Evolutionary conservation across 2,797 vertebrate genomes (phyloP), one percentile per base, ranked within the genome.

Genomic region (Gallinago stenura): DNA sequence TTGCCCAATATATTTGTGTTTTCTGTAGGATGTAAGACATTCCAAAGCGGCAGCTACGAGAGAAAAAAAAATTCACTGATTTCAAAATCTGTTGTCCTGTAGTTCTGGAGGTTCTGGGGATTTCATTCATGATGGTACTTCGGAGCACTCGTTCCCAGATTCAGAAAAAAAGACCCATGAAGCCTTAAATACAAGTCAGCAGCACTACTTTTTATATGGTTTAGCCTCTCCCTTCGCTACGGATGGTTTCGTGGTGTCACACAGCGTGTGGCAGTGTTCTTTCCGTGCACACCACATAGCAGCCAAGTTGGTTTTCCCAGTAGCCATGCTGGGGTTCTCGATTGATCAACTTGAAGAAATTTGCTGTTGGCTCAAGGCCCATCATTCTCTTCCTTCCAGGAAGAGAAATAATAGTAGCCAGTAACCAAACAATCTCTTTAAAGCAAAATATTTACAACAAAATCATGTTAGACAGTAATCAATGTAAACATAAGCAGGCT

Each of bases 371-470:
- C 91, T 71, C 33, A 39, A 76, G 35, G 83, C 91, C 91, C 69
- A 70, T 95, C 64, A 77, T 94, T 90, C 91, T 89, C 48, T 94
- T 97, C 88, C 93, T 95, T 96, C 91, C 90, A 68, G 95, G 94
- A 97, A 96, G 94, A 94, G 25, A 61, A 95, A 90, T 92, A 92
- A 93, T 95, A 94, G 91, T 87, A 96, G 50, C 58, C 70, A 90
- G 66, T 89, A 94, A 93, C 78, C 60, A 95, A 97, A 90, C 91
- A 95, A 83, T 89, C 86, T 87, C 91, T 89, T 82, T 43, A 75
- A 77, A 95, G 61, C 73, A 95, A 94, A 97, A 95, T 95, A 94
- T 97, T 96, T 96, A 94, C 46, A 73, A 77, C 66, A 61, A 77
- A 87, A 92, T 71, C 62, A 77, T 90, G 82, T 89, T 25, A 50